Evolutionary conservation across 2,797 vertebrate species (phyloP), one percentile per base, ranked within the genome.

Genomic region (Micrastur ruficollis): DNA sequence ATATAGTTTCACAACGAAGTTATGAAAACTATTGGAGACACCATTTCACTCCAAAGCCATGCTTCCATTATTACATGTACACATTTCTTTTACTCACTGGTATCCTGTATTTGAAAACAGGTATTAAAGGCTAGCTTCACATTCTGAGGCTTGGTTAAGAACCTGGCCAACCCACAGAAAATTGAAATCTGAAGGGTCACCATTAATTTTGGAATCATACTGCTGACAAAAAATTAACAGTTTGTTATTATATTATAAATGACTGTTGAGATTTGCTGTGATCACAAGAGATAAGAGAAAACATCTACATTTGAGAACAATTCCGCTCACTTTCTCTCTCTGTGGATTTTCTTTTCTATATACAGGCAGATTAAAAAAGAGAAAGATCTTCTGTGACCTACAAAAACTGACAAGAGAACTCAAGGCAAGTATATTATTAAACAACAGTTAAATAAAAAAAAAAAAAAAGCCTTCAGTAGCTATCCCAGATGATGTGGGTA

Each of bases 241-340:
- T 63, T 40, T 70, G 55, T n/a, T 95, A 87, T 89, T 90, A 89
- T 49, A 65, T 84, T 95, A 74, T 63, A 95, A 97, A 94, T 85
- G 40, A 90, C 81, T 93, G 78, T 14, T 89, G 91, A 89, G 81
- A 94, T 90, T 95, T 93, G 34, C 67, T 81, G 59, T 52, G 74
- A 90, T 94, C 89, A 93, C 95, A 86, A 76, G 94, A 96, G 89
- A 91, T 88, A 71, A 38, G 34, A 63, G 55, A 75, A 92, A 79
- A 73, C 27, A 86, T 50, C 66, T 73, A 82, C 47, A 65, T 88
- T 81, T 74, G 52, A 94, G 75, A 86, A 52, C 72, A 89, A 79
- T 81, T 94, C 47, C 59, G 74, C 58, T 88, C 3, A 2, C 22
- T 88, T 91, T 55, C 47, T 80, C 83, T 84, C 93, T 94, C 78